Conservation (phyloP, 2,888 invertebrate species). For the Drosophila cognata region DNA sequence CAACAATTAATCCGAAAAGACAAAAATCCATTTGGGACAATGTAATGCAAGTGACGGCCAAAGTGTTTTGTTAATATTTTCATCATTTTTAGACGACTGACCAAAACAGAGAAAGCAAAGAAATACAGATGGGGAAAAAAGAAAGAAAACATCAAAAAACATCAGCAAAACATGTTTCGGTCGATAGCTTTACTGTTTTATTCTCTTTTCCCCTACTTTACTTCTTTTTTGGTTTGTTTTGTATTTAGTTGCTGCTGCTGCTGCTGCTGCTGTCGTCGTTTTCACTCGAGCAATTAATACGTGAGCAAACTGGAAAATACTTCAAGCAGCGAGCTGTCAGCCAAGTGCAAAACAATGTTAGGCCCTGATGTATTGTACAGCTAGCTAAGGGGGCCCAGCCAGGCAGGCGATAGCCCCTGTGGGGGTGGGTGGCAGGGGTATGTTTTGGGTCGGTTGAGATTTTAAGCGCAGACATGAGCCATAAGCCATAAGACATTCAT, state of each 20-base stretch:
- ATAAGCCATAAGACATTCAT: conserved; percentile 63
- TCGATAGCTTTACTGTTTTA: conserved; percentile 62
- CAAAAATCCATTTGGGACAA: conserved; percentile 51
- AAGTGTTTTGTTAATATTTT: conserved; percentile 54
- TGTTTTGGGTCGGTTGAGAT: conserved; percentile 53
- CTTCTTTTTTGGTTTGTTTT: conserved; percentile 20
- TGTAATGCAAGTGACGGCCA: conserved; percentile 32
- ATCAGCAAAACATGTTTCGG: conserved; percentile 68
- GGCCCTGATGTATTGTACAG: conserved; percentile 62
- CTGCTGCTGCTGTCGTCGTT: conserved; percentile 58
- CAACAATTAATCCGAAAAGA: conserved; percentile 27
- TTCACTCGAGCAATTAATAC: conserved; percentile 79
- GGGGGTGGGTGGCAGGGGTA: conserved; percentile 19
- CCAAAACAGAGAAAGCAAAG: conserved; percentile 18
- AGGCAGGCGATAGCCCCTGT: background rate
- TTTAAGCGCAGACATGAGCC: conserved; percentile 47
- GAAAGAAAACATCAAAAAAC: conserved; percentile 54
- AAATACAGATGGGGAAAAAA: conserved; percentile 13
- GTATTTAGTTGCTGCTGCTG: conserved; percentile 16
- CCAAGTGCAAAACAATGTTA: conserved; percentile 78
- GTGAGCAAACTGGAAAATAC: conserved; percentile 79
- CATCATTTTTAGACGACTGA: conserved; percentile 36
- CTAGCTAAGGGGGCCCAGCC: background rate
- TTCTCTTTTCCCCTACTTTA: conserved; percentile 9
- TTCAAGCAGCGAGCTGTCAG: conserved; percentile 45